Base-by-base conservation (phyloP, 2,113 vertebrate species). In the Entelurus aequoreus region DNA sequence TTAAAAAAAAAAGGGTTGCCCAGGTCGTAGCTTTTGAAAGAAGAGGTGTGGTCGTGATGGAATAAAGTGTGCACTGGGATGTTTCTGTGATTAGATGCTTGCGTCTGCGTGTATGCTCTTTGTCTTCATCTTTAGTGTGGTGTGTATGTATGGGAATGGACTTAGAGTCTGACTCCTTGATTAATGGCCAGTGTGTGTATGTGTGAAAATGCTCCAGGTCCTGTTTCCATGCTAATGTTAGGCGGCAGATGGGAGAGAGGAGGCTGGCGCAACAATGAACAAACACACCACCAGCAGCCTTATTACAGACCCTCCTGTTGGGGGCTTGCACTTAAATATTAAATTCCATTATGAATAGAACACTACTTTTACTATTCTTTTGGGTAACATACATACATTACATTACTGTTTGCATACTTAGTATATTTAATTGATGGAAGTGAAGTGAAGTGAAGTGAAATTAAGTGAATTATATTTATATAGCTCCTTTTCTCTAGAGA, bases 141-240 rank as follows among this genome's bases (percentile, higher is more conserved):
- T 68, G 74, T 83, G 78, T 82, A 84, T 86, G 86, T 88, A 85
- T 88, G 87, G 85, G 87, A 87, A 87, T 88, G 85, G 84, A 84
- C 72, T 81, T 66, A 57, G 61, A 79, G 84, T 85, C 85, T 87
- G 87, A 87, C 85, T 86, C 84, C 80, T 88, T 88, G 87, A 88
- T 88, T 88, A 88, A 88, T 88, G 84, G 85, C 85, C 75, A 84
- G 81, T 86, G 85, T 87, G 87, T 84, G 84, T 86, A 86, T 88
- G 86, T 85, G 86, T 87, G 85, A 88, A 87, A 88, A 84, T 58
- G 66, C 81, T 85, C 78, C 64, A 11, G 68, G 85, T 84, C 84
- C 87, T 85, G 85, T 88, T 87, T 88, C 87, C 82, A 88, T 88
- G 87, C 87, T 87, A 88, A 88, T 88, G 87, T 86, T 83, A 48